Conservation (phyloP, 1,140 invertebrate species). For the Brachionus rotundiformis region DNA sequence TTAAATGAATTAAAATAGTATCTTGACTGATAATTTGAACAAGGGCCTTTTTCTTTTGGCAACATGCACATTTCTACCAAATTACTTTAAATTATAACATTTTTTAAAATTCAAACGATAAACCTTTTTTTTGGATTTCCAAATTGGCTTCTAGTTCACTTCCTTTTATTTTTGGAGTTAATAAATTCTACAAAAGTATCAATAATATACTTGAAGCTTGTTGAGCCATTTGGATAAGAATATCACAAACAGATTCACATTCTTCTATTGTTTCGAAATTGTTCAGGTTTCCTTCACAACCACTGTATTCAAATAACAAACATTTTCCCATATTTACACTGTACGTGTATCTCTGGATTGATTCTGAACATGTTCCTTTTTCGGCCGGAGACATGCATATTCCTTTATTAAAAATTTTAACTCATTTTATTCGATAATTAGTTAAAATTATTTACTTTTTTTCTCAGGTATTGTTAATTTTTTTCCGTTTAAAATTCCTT, state of each 20-base stretch:
- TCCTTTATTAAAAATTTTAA: not conserved
- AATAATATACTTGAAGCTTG: constrained; percentile 20
- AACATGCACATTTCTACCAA: constrained; percentile 48
- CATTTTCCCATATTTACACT: constrained; percentile 74
- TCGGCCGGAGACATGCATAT: constrained; percentile 65
- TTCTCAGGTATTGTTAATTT: constrained; percentile 24
- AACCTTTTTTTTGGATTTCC: constrained; percentile 33
- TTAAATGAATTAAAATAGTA: constrained; percentile 52
- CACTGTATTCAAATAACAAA: constrained; percentile 79
- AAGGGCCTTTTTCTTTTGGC: constrained; percentile 53
- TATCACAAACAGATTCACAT: constrained; percentile 75
- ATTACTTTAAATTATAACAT: not conserved
- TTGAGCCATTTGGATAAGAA: constrained; percentile 42
- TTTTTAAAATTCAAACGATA: not conserved
- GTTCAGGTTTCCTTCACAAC: constrained; percentile 85
- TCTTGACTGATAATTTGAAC: constrained; percentile 34
- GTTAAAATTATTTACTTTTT: constrained; percentile 10
- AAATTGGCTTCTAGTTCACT: constrained; percentile 38
- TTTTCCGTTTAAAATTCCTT: not conserved
- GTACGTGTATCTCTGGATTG: constrained; percentile 80
- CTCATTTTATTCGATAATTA: not conserved
- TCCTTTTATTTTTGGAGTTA: not conserved
- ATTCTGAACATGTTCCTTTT: constrained; percentile 78
- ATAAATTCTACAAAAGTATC: no score
- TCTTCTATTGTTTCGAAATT: constrained; percentile 80